A percentile compares a stretch with the other conserved stretches of the same genome.
phyloP scores from a whole-genome alignment of 2,797 vertebrate genomes.

The Cygnus olor region DNA sequence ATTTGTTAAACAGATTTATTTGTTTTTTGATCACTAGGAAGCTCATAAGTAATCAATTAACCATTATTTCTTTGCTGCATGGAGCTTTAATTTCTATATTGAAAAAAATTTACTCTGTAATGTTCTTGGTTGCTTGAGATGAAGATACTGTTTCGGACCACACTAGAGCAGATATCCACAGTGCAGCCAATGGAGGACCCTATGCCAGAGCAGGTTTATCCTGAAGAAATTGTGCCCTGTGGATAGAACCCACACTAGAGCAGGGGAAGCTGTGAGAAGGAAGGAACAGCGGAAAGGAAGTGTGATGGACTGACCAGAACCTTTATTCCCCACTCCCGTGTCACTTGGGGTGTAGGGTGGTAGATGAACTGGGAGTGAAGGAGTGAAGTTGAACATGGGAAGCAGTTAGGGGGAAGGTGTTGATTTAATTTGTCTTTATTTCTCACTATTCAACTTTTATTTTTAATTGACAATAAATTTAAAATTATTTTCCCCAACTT shows the following conservation, averaged over 20 bases:
- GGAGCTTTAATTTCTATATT: neutral
- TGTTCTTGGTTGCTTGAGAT: neutral
- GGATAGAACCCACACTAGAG: neutral
- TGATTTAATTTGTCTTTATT: neutral
- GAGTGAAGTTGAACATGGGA: neutral
- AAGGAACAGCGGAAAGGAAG: neutral
- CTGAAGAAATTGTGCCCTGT: neutral
- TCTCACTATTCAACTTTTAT: neutral
- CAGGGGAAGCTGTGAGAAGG: neutral
- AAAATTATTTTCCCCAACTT: neutral
- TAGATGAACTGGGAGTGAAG: neutral
- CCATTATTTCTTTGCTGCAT: neutral
- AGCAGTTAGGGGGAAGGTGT: neutral
- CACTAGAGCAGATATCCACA: too few species aligned
- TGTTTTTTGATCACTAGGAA: neutral
- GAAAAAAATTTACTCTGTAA: neutral
- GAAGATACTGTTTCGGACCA: neutral
- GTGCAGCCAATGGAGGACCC: neutral
- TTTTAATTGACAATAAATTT: neutral
- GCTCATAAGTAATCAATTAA: neutral
- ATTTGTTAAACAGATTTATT: neutral
- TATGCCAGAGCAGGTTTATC: neutral
- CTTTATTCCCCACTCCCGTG: too few species aligned
- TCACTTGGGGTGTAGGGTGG: accelerated
- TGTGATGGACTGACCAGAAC: neutral